Evolutionary conservation across 2,888 invertebrate species (phyloP), one percentile per base, ranked within the genome.

Genomic region (Orchesellides sinensis): DNA sequence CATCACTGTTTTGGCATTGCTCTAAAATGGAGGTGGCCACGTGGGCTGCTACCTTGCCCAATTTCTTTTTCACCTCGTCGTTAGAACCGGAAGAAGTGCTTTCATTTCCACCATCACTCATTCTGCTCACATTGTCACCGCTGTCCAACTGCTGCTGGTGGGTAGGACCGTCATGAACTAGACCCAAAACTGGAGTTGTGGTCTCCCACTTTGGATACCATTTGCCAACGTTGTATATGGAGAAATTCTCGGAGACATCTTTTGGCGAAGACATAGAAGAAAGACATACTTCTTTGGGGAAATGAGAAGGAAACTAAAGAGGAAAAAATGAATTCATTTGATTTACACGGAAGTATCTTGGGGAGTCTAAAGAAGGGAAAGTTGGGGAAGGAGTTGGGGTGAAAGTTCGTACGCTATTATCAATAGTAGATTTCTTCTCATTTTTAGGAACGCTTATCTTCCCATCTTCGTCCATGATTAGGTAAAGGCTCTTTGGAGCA

Each of bases 391-490:
- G 47, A 4, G 27, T 17, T 25, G 49, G 25, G 14, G 40, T 32
- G n/a, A 32, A 12, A 17, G 54, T 19, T 25, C 54, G 54, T 54
- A 54, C 54, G n/a, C n/a, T n/a, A n/a, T n/a, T n/a, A n/a, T n/a
- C n/a, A n/a, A n/a, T n/a, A n/a, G n/a, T n/a, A n/a, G n/a, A n/a
- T n/a, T n/a, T n/a, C n/a, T n/a, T n/a, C n/a, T n/a, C n/a, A n/a
- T n/a, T n/a, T n/a, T n/a, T n/a, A n/a, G 19, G 19, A 17, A n/a
- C 19, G 49, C 27, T 56, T 27, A 5, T 1, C 2, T 12, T 29
- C 19, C 32, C 29, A 3, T 65, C 49, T 19, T 81, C 81, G 35
- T 81, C 81, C 40, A 81, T 81, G 14, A 81, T 66, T 2, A 81
- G 49, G 17, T 81, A 81, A 56, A 73, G 56, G 68, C 74, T 81